Percentiles rank a stretch among this genome's conserved stretches.
phyloP scores from a whole-genome alignment of 1,140 invertebrate genomes.

The Apocrypta bakeri region DNA sequence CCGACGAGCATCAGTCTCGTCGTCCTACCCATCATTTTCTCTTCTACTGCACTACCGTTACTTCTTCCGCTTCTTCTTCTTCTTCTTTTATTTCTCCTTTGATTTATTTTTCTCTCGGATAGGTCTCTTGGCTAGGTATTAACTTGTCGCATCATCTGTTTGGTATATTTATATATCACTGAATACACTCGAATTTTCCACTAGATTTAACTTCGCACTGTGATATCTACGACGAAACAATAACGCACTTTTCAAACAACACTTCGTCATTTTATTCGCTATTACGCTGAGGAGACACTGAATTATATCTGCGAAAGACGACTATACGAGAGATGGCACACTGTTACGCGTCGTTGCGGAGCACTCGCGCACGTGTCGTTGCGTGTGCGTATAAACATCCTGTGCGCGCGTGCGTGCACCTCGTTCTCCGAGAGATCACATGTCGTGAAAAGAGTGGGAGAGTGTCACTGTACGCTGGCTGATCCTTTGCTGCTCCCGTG shows the following conservation, averaged over 20 bases:
- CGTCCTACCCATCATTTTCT: conserved; percentile 60
- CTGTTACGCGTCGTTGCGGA: conserved; percentile 30
- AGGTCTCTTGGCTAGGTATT: too few species aligned
- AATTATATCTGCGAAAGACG: neutral
- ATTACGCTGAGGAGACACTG: neutral
- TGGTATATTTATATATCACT: too few species aligned
- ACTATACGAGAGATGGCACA: neutral
- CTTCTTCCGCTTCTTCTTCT: neutral
- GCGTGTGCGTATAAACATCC: conserved; percentile 22
- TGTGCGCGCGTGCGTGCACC: conserved; percentile 24
- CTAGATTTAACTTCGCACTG: too few species aligned
- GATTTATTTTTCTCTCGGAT: neutral
- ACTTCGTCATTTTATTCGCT: neutral
- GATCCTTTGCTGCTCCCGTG: neutral
- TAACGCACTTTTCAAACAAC: neutral
- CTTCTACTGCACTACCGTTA: neutral
- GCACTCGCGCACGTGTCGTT: conserved; percentile 31
- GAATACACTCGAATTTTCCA: too few species aligned
- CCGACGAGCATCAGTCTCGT: conserved; percentile 66
- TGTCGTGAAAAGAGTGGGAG: conserved; percentile 18
- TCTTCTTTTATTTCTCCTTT: neutral
- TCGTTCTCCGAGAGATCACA: conserved; percentile 21
- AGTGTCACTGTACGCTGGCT: neutral
- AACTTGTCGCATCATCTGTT: too few species aligned
- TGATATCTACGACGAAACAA: too few species aligned